Percentiles rank a stretch among this genome's conserved stretches.
These are phyloP conservation scores for Condylura cristata DNA, from an alignment of 2,113 vertebrate species.

Conservation along the genomic window DNA sequence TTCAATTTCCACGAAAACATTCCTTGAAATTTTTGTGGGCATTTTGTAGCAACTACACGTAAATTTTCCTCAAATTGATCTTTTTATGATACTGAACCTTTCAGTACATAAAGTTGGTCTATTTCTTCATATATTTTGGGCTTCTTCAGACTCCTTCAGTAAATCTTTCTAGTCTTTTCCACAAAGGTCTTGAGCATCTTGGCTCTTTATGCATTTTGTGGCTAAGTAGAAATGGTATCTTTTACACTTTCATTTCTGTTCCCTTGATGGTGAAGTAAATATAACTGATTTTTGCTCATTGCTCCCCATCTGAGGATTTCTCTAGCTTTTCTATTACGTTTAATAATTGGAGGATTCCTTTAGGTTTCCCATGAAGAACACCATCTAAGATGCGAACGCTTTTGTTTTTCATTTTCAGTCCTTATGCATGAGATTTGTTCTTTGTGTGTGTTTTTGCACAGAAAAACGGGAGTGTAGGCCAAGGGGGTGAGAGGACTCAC, in stretches of 20 bases:
- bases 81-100: conserved; percentile 17
- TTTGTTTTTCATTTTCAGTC: background rate
- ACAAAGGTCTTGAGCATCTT: background rate
- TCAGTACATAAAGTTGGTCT: background rate
- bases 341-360: background rate
- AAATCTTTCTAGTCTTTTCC: background rate
- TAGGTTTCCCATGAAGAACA: background rate
- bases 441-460: too few relatives aligned
- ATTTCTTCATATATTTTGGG: background rate
- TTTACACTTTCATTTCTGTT: conserved; percentile 1
- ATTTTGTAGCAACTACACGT: background rate
- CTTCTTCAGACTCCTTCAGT: background rate
- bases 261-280: conserved; percentile 9
- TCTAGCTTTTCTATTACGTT: background rate
- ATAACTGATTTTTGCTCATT: conserved; percentile 11
- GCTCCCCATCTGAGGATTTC: background rate
- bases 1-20: background rate
- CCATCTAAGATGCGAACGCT: background rate
- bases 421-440: background rate
- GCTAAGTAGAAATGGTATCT: background rate
- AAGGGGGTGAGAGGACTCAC: too few relatives aligned
- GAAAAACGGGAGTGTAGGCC: too few relatives aligned
- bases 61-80: conserved; percentile 3
- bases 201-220: conserved; percentile 4
- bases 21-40: conserved; percentile 26